Conservation (phyloP, 1,140 invertebrate genomes). For the Bombus affinis region DNA sequence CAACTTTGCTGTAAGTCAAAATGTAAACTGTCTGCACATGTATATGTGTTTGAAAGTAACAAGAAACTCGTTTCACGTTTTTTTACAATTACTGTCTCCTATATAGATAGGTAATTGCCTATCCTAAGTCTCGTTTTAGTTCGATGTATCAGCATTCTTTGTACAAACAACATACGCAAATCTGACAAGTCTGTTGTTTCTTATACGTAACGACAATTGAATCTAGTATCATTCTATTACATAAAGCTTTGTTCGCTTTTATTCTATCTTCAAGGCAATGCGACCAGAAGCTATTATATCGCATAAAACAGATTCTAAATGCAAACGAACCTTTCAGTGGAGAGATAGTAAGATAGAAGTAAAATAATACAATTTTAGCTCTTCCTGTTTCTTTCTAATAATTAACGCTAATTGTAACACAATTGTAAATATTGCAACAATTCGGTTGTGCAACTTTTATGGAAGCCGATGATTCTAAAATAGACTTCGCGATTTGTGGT, state of each 20-base stretch:
- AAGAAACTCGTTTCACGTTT: no score
- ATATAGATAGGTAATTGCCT: no score
- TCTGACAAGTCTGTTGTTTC: background rate
- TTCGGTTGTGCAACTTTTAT: background rate
- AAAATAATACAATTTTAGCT: background rate
- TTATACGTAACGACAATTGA: background rate
- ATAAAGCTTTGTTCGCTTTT: background rate
- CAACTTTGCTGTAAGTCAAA: no score
- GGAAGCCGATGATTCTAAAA: no score
- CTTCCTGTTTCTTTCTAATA: background rate
- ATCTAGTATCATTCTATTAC: background rate
- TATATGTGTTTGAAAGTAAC: no score
- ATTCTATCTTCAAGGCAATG: background rate
- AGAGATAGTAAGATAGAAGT: background rate
- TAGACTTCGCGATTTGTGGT: background rate
- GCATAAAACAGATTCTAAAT: background rate
- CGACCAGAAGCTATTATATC: background rate
- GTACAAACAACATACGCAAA: no score
- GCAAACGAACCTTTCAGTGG: background rate
- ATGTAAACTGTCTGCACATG: no score
- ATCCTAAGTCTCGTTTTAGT: no score
- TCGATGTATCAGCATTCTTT: no score
- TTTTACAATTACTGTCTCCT: no score
- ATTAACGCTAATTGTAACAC: background rate
- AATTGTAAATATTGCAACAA: no score